Conservation (phyloP, 2,113 vertebrate species). For the Amphiprion ocellaris region DNA sequence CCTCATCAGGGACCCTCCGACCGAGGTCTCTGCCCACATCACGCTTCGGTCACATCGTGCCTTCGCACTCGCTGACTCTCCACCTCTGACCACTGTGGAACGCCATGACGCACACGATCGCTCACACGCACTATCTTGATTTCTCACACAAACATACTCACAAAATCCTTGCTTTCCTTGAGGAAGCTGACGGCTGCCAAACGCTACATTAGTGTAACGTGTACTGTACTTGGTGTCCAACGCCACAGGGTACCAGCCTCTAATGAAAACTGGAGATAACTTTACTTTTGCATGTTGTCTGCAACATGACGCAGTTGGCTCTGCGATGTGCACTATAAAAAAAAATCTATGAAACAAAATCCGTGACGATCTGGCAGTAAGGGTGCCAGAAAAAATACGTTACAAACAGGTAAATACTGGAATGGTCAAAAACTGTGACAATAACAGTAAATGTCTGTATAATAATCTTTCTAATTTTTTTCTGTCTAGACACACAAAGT, state of each 20-base stretch:
- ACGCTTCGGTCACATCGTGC: constrained; percentile 13
- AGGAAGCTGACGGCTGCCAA: neutral
- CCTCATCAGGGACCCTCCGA: constrained; percentile 18
- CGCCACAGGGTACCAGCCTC: neutral
- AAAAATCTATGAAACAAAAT: too few species aligned
- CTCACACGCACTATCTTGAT: constrained; percentile 1
- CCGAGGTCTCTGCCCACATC: constrained; percentile 34
- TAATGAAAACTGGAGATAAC: neutral
- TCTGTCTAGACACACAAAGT: too few species aligned
- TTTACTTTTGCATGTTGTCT: neutral
- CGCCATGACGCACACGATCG: constrained; percentile 41
- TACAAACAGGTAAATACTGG: too few species aligned
- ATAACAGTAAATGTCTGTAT: too few species aligned
- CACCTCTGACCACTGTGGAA: constrained; percentile 68
- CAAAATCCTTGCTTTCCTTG: neutral
- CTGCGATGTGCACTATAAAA: neutral
- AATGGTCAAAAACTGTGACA: too few species aligned
- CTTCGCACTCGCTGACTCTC: constrained; percentile 41
- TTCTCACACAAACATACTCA: constrained; percentile 27
- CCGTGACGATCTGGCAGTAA: too few species aligned
- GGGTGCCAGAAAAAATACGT: too few species aligned
- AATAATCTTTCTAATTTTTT: too few species aligned
- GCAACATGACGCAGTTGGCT: neutral
- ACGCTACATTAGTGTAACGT: neutral
- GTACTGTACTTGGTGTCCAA: neutral